A percentile compares a stretch with the other conserved stretches of the same genome.
phyloP scores from a whole-genome alignment of 2,797 vertebrate species.

The Decapterus maruadsi region DNA sequence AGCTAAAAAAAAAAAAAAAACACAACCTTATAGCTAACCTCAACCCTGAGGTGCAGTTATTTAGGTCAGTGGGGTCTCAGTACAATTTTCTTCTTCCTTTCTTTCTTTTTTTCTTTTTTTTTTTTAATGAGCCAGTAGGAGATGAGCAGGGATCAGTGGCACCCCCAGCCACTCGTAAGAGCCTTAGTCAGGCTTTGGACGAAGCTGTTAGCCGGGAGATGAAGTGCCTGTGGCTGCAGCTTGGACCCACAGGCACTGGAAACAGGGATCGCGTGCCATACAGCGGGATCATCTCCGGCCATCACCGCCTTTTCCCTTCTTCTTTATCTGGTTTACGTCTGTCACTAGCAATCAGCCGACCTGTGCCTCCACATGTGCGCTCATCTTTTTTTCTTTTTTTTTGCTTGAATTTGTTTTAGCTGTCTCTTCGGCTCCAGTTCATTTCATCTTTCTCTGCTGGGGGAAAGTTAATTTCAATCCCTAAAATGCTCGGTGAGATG shows the following conservation, averaged over 20 bases:
- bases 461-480: constrained; percentile 34
- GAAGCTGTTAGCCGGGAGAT: constrained; percentile 55
- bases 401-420: neutral
- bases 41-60: constrained; percentile 43
- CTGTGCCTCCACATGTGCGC: constrained; percentile 40
- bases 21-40: constrained; percentile 27
- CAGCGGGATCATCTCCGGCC: constrained; percentile 57
- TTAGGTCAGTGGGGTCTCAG: constrained; percentile 64
- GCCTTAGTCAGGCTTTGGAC: constrained; percentile 75
- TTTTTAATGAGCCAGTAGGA: constrained; percentile 63
- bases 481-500: constrained; percentile 29
- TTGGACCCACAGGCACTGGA: constrained; percentile 33
- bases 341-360: constrained; percentile 62
- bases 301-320: constrained; percentile 39
- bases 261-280: constrained; percentile 54
- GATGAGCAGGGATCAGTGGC: constrained; percentile 77
- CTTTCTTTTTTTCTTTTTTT: constrained; percentile 13
- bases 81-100: constrained; percentile 29
- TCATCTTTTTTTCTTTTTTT: neutral
- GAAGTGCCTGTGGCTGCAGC: constrained; percentile 52
- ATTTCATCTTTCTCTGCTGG: constrained; percentile 16
- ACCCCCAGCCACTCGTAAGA: constrained; percentile 66
- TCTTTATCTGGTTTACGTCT: constrained; percentile 58
- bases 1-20: constrained; percentile 7
- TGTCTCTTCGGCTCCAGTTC: neutral